Evolutionary conservation across 2,113 vertebrate species (phyloP).

Genomic region (Miniopterus natalensis): DNA sequence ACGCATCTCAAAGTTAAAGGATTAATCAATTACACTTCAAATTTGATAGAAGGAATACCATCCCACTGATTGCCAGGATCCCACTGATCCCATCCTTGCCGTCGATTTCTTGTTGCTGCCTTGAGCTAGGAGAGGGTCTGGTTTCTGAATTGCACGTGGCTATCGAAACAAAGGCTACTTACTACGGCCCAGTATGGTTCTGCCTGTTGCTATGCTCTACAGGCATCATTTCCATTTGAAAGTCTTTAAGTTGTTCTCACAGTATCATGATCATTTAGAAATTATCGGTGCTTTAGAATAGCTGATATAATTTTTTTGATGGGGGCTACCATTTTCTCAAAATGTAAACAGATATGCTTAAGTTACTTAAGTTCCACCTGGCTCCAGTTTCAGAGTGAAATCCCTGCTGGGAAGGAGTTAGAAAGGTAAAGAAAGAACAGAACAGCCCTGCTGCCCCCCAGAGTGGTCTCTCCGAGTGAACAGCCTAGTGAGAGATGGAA

Average conservation of each 20-base stretch:
- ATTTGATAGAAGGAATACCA: constrained; percentile 61
- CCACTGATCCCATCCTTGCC: constrained; percentile 59
- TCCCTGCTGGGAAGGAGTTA: not conserved
- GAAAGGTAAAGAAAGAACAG: not conserved
- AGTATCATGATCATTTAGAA: constrained; percentile 25
- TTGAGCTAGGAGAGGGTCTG: not conserved
- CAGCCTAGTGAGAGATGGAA: not conserved
- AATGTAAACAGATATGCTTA: not conserved
- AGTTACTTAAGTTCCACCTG: not conserved
- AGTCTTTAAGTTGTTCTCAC: constrained; percentile 5
- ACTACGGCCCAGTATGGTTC: not conserved
- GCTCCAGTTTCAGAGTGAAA: not conserved
- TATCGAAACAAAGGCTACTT: not conserved
- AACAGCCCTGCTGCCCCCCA: not conserved
- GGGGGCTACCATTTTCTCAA: not conserved
- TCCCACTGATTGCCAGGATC: constrained; percentile 67
- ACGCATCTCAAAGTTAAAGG: constrained; percentile 42
- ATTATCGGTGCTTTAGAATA: not conserved
- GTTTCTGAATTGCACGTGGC: not conserved
- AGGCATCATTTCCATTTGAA: constrained; percentile 16
- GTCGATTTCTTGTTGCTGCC: constrained; percentile 25
- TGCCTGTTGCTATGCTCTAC: not conserved
- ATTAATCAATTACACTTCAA: constrained; percentile 60
- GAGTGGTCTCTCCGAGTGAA: not conserved
- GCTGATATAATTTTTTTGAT: constrained; percentile 7